Percentiles rank a stretch among this genome's conserved stretches.
phyloP scores from a whole-genome alignment of 2,888 invertebrate species.

The Apodemia zela region DNA sequence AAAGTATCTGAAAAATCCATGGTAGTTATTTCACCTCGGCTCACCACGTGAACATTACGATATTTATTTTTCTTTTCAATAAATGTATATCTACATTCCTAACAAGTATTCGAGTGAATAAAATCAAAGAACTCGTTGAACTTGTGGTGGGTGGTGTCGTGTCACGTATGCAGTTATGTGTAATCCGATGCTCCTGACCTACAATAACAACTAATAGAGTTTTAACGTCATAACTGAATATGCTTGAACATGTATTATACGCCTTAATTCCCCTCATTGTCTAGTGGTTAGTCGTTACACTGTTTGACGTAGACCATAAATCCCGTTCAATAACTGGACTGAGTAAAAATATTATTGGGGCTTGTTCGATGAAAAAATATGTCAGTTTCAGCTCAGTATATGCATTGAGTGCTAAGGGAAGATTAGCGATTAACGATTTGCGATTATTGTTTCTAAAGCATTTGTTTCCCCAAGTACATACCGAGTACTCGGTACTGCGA shows the following conservation, averaged over 20 bases:
- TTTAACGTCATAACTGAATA: constrained; percentile 1
- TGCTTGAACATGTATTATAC: not conserved
- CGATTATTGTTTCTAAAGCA: too few species aligned
- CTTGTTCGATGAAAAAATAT: too few species aligned
- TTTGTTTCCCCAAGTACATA: too few species aligned
- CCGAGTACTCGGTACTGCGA: too few species aligned
- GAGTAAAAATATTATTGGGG: not conserved
- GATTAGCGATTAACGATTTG: too few species aligned
- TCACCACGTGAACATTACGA: too few species aligned
- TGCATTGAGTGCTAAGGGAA: too few species aligned
- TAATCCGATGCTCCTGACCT: constrained; percentile 54
- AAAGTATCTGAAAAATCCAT: too few species aligned
- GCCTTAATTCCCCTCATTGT: not conserved
- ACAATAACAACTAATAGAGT: constrained; percentile 37
- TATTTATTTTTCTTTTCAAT: too few species aligned
- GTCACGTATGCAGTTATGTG: constrained; percentile 54
- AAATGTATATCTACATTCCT: not conserved
- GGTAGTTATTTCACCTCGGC: too few species aligned
- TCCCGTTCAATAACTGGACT: not conserved
- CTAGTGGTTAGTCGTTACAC: not conserved
- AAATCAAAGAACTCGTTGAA: constrained; percentile 47
- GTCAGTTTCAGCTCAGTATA: too few species aligned
- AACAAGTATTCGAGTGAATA: not conserved
- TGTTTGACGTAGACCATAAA: not conserved
- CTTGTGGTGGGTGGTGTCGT: constrained; percentile 61